Evolutionary conservation across 2,888 invertebrate species (phyloP).

Genomic region (Chelonus formosanus): DNA sequence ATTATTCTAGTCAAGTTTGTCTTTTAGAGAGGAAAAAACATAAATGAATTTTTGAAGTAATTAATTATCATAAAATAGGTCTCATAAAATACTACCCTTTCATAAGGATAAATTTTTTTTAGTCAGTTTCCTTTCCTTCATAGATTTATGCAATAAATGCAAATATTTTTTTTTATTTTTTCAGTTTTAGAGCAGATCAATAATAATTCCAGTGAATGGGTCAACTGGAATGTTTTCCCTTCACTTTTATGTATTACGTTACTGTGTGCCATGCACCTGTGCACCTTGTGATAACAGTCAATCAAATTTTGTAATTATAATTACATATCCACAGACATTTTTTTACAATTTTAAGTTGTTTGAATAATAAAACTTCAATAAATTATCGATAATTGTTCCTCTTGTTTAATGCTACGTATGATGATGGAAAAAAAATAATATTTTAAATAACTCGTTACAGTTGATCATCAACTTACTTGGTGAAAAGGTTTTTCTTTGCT

Average conservation of each 20-base stretch:
- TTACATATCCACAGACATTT: not conserved
- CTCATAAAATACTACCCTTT: no score
- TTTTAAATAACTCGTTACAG: slow-evolving; percentile 32
- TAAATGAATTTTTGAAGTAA: no score
- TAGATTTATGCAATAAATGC: slow-evolving; percentile 5
- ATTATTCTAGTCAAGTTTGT: no score
- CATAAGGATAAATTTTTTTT: no score
- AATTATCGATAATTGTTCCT: no score
- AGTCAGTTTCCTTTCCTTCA: not conserved
- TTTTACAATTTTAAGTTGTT: not conserved
- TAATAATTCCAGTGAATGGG: slow-evolving; percentile 9
- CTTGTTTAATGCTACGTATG: no score
- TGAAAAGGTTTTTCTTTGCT: not conserved
- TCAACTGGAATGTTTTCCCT: slow-evolving; percentile 29
- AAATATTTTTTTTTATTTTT: slow-evolving; percentile 6
- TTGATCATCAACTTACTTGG: not conserved
- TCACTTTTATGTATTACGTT: slow-evolving; percentile 37
- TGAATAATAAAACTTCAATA: no score
- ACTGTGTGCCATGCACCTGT: slow-evolving; percentile 38
- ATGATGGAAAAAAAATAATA: slow-evolving; percentile 2
- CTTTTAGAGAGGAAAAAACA: no score
- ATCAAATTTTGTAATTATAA: slow-evolving; percentile 20
- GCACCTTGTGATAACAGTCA: slow-evolving; percentile 35
- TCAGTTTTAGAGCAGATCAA: slow-evolving; percentile 18
- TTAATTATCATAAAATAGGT: no score